Base-by-base conservation (phyloP, 2,888 invertebrate genomes). In the Phalera bucephala region DNA sequence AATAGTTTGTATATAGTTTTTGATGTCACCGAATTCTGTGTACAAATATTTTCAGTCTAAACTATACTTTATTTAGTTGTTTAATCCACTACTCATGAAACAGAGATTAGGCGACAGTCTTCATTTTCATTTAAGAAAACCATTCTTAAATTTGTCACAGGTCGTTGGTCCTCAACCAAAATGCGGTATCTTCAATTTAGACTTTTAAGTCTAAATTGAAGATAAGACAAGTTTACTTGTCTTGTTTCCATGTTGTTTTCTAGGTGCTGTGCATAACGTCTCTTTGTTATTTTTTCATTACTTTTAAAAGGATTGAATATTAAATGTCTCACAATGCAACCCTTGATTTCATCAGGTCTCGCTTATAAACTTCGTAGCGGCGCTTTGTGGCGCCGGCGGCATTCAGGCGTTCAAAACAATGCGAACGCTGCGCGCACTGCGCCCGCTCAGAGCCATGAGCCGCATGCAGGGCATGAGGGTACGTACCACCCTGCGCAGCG, bases 381-480 rank as follows among this genome's bases (percentile, higher is more conserved):
- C 96, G 91, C 93, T 97, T 91, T 94, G 94, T 92, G 97, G 97
- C 91, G 96, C 96, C 85, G 97, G 97, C 87, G 97, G 97, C 91
- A 97, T 99, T 92, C 97, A 98, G 93, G 98, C 98, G 91, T 98
- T 99, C 94, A 98, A 98, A 95, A 98, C 98, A 80, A 97, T 99
- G 97, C 93, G 99, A 94, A 99, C 99, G 79, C 94, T 99, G 83
- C 94, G 99, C 92, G 99, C 99, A 86, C 94, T 99, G 87, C 94
- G 99, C 90, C 99, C 99, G 81, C 94, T 99, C 90, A 95, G 99
- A 92, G 99, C 99, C 88, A 97, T 99, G 95, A 98, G 98, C 91
- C 94, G 99, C 91, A 98, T 99, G 98, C 99, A 99, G 93, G 98
- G 99, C 92, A 99, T 99, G 98, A 96, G 98, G 95, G 98, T 98